A percentile compares a stretch with the other conserved stretches of the same genome.
Evolutionary conservation across 2,113 vertebrate genomes (phyloP).

Genomic region (Semnornis frantzii): DNA sequence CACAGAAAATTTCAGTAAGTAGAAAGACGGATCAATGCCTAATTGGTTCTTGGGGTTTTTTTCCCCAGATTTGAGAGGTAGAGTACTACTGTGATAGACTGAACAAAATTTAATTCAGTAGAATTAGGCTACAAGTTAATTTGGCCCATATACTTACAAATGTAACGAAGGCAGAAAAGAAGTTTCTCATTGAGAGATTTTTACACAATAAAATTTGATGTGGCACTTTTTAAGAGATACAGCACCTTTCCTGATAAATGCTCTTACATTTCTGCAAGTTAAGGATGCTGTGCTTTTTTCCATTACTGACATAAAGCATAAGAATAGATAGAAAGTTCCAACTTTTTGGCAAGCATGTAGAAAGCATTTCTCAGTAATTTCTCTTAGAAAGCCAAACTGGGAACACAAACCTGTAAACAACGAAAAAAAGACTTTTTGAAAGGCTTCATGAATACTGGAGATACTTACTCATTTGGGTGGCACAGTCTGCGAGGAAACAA

Average conservation of each 20-base stretch:
- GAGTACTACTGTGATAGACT: constrained; percentile 42
- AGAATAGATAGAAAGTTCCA: neutral
- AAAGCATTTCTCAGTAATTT: neutral
- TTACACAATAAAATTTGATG: constrained; percentile 11
- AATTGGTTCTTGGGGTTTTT: neutral
- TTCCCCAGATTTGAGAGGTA: constrained; percentile 34
- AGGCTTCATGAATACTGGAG: neutral
- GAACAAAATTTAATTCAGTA: neutral
- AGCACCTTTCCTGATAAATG: constrained; percentile 47
- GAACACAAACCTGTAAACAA: neutral
- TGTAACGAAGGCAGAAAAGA: neutral
- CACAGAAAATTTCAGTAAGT: constrained; percentile 52
- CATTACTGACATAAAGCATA: neutral
- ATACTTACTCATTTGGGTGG: constrained; percentile 8
- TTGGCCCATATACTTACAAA: constrained; percentile 6
- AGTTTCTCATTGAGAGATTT: constrained; percentile 16
- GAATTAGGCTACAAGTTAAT: constrained; percentile 33
- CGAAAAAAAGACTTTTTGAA: neutral
- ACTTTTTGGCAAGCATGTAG: neutral
- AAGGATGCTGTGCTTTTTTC: constrained; percentile 3
- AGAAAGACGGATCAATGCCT: constrained; percentile 48
- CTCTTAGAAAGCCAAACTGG: neutral
- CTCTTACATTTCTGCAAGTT: neutral
- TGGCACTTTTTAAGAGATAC: constrained; percentile 50
- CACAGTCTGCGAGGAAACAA: neutral